These are phyloP conservation scores for Xenopus tropicalis DNA, from an alignment of 2,113 vertebrate genomes.

Conservation along the genomic window UCB_Xtro_10.0 CM004443.2:156281001-156281500, in stretches of 20 bases:
- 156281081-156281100: slow-evolving; percentile 40
- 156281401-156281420: no score
- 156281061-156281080: slow-evolving; percentile 41
- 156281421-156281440: no score
- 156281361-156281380: no score
- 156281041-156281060: slow-evolving; percentile 34
- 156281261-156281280: neutral
- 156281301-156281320: neutral
- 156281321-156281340: no score
- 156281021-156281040: slow-evolving; percentile 38
- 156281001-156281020: slow-evolving; percentile 18
- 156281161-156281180: slow-evolving; percentile 39
- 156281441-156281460: no score
- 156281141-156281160: slow-evolving; percentile 29
- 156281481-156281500: no score
- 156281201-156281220: slow-evolving; percentile 21
- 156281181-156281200: slow-evolving; percentile 28
- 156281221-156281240: no score
- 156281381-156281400: no score
- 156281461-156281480: no score
- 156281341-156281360: no score
- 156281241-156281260: neutral
- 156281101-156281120: slow-evolving; percentile 44
- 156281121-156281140: slow-evolving; percentile 43
- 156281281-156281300: no score